These are phyloP conservation scores for Eristalinus aeneus DNA, from an alignment of 2,888 invertebrate genomes.

Conservation along the genomic window DNA sequence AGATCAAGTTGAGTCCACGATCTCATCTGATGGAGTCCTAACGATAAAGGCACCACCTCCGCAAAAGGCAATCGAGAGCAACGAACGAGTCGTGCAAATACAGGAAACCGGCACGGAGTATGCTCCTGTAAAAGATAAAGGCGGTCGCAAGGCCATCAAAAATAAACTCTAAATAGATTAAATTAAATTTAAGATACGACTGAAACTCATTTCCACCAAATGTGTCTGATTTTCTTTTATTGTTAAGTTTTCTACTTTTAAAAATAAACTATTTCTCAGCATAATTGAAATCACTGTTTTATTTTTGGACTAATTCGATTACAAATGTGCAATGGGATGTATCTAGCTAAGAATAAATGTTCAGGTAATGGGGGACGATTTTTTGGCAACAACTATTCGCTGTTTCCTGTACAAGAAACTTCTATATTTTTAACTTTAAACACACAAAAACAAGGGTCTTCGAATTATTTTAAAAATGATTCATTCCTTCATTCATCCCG, in stretches of 20 bases:
- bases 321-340: not conserved
- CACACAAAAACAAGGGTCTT: too few relatives aligned
- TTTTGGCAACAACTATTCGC: too few relatives aligned
- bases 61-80: slow-evolving; percentile 72
- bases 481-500: too few relatives aligned
- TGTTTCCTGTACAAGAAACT: too few relatives aligned
- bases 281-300: not conserved
- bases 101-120: slow-evolving; percentile 85
- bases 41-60: slow-evolving; percentile 86
- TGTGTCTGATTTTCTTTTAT: not conserved
- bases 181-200: not conserved
- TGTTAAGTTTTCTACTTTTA: not conserved
- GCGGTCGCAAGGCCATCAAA: not conserved
- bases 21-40: slow-evolving; percentile 87
- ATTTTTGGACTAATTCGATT: not conserved
- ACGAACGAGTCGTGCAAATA: slow-evolving; percentile 85
- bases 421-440: too few relatives aligned
- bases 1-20: slow-evolving; percentile 85
- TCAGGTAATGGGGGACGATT: too few relatives aligned
- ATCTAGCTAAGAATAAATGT: too few relatives aligned
- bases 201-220: not conserved
- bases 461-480: too few relatives aligned
- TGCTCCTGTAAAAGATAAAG: slow-evolving; percentile 47
- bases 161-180: slow-evolving; percentile 4
- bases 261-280: slow-evolving; percentile 2